Conservation (phyloP, 2,888 invertebrate species). For the Alloplasta piceator region DNA sequence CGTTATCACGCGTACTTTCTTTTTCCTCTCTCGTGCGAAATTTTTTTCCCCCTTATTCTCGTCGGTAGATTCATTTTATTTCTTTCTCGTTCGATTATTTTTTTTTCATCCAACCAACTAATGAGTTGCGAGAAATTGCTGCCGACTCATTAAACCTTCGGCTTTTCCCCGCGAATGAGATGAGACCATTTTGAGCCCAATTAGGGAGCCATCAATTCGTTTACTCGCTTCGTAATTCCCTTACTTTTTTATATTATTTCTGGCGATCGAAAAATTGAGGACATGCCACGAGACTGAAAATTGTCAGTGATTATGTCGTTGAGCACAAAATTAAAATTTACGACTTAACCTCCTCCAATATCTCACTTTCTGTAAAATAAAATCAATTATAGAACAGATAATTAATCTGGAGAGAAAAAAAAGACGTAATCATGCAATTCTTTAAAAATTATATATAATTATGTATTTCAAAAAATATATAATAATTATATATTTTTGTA, state of each 20-base stretch:
- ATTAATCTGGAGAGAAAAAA: too few relatives aligned
- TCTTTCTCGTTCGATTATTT: background rate
- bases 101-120: constrained; percentile 33
- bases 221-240: constrained; percentile 16
- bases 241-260: constrained; percentile 20
- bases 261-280: constrained; percentile 10
- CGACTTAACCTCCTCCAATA: too few relatives aligned
- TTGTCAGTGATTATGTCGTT: too few relatives aligned
- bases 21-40: background rate
- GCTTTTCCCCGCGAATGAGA: constrained; percentile 5
- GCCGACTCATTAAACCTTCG: background rate
- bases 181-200: constrained; percentile 48
- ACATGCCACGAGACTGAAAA: background rate
- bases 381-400: too few relatives aligned
- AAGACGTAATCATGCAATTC: too few relatives aligned
- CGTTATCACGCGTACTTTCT: constrained; percentile 9
- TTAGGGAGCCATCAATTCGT: constrained; percentile 53
- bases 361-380: too few relatives aligned
- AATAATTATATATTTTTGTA: too few relatives aligned
- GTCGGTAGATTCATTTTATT: background rate
- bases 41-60: background rate
- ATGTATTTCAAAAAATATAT: too few relatives aligned
- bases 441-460: too few relatives aligned
- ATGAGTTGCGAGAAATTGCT: constrained; percentile 37
- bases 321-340: too few relatives aligned